Percentiles rank a stretch among this genome's conserved stretches.
phyloP scores from a whole-genome alignment of 2,113 vertebrate genomes.

The Gobio gobio region DNA sequence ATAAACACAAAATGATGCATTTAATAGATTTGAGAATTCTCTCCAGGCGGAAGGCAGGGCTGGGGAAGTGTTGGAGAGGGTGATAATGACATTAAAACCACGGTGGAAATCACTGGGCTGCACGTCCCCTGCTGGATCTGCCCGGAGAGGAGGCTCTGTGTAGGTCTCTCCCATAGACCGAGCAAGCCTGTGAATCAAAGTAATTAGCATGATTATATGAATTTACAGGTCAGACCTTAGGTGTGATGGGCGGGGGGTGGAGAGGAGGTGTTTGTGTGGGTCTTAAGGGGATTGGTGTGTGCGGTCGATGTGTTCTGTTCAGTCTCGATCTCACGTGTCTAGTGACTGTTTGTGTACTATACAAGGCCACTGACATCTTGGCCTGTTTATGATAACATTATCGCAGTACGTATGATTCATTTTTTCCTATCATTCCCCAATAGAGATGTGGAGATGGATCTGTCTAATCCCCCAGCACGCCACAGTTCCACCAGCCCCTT shows the following conservation, averaged over 20 bases:
- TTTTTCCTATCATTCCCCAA: slow-evolving; percentile 45
- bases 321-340: neutral
- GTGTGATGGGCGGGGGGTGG: slow-evolving; percentile 52
- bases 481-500: slow-evolving; percentile 51
- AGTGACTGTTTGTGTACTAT: slow-evolving; percentile 1
- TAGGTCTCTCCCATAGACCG: slow-evolving; percentile 72
- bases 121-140: slow-evolving; percentile 71
- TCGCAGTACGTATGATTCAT: slow-evolving; percentile 36
- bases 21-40: slow-evolving; percentile 79
- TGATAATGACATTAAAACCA: slow-evolving; percentile 83
- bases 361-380: slow-evolving; percentile 14
- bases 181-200: slow-evolving; percentile 78
- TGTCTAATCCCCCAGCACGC: neutral
- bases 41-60: slow-evolving; percentile 67
- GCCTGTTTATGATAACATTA: slow-evolving; percentile 50
- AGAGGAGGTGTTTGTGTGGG: slow-evolving; percentile 29
- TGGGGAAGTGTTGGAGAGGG: slow-evolving; percentile 68
- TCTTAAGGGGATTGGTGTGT: slow-evolving; percentile 34
- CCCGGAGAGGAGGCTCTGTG: slow-evolving; percentile 69
- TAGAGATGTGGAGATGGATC: slow-evolving; percentile 37
- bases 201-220: slow-evolving; percentile 81
- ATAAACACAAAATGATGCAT: slow-evolving; percentile 75
- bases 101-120: slow-evolving; percentile 76
- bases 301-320: slow-evolving; percentile 40
- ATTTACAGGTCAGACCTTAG: slow-evolving; percentile 75